Evolutionary conservation across 37 sponge, comb jelly and placozoan genomes (phyloP).

Genomic region (Amphimedon queenslandica): DNA sequence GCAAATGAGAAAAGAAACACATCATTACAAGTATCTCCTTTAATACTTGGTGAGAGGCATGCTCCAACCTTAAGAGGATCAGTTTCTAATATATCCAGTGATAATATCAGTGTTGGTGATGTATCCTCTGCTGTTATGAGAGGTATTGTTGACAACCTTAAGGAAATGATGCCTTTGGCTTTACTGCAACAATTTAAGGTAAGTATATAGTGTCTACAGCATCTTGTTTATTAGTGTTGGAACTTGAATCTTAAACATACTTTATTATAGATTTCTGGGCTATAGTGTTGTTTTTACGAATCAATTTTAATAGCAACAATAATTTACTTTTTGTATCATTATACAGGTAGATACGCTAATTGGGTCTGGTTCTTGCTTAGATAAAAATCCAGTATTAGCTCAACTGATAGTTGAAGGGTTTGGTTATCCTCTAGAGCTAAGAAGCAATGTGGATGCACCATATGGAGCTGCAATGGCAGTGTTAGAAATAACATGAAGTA

Average conservation of each 20-base stretch:
- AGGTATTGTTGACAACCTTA: conserved; percentile 81
- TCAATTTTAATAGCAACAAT: too few species aligned
- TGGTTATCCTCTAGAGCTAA: conserved; percentile 41
- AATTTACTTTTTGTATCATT: too few species aligned
- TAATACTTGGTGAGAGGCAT: conserved; percentile 93
- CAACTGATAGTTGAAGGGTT: conserved; percentile 46
- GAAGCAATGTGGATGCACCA: conserved; percentile 40
- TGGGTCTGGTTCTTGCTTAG: conserved; percentile 66
- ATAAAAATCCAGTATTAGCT: conserved; percentile 41
- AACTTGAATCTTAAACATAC: neutral
- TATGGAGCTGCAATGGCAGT: conserved; percentile 81
- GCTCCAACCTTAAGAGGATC: conserved; percentile 44
- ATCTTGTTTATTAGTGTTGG: neutral
- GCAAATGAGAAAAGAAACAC: conserved; percentile 41
- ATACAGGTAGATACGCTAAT: conserved; percentile 43
- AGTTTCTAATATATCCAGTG: conserved; percentile 43
- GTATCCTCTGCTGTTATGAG: conserved; percentile 61
- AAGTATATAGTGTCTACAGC: neutral
- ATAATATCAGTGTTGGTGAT: conserved; percentile 59
- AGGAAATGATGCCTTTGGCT: conserved; percentile 76
- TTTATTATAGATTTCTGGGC: neutral
- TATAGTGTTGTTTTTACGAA: too few species aligned
- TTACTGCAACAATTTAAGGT: conserved; percentile 43
- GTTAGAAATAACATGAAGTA: too few species aligned
- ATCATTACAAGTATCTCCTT: conserved; percentile 48